These are phyloP conservation scores for Penaeus japonicus DNA, from an alignment of 1,140 invertebrate species.

Conservation along the genomic window DNA sequence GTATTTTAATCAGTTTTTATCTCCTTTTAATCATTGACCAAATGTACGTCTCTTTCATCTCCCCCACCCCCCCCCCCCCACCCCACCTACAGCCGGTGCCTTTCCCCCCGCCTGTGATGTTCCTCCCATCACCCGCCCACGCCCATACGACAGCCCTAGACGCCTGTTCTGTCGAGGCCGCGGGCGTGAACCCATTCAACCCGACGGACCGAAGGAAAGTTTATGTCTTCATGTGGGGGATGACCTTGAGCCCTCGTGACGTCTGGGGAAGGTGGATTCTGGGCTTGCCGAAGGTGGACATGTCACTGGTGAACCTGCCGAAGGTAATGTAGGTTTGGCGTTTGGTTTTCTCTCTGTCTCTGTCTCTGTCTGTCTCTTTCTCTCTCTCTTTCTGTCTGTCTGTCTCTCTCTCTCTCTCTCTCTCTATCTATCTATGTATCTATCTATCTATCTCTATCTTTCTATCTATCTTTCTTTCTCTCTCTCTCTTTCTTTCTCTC, in stretches of 20 bases:
- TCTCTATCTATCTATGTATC: no score
- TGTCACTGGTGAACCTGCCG: not conserved
- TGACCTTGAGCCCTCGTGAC: not conserved
- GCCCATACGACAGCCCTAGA: constrained; percentile 24
- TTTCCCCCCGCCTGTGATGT: constrained; percentile 28
- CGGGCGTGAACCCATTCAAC: not conserved
- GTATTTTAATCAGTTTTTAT: no score
- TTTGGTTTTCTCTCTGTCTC: no score
- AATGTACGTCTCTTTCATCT: no score
- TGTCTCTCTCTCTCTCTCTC: no score
- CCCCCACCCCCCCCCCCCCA: not conserved
- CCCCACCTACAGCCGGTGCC: not conserved
- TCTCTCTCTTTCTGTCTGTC: no score
- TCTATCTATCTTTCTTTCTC: no score
- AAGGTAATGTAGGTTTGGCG: not conserved
- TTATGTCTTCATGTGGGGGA: constrained; percentile 6
- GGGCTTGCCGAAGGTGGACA: not conserved
- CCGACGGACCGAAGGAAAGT: not conserved
- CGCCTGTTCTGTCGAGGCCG: constrained; percentile 21
- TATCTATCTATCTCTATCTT: no score
- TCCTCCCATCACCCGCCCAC: constrained; percentile 23
- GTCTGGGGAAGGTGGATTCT: constrained; percentile 9
- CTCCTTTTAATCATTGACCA: no score
- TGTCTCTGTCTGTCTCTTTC: no score
- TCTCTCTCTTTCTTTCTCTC: no score